These are phyloP conservation scores for Galerucella calmariensis DNA, from an alignment of 2,888 invertebrate species.

Conservation along the genomic window DNA sequence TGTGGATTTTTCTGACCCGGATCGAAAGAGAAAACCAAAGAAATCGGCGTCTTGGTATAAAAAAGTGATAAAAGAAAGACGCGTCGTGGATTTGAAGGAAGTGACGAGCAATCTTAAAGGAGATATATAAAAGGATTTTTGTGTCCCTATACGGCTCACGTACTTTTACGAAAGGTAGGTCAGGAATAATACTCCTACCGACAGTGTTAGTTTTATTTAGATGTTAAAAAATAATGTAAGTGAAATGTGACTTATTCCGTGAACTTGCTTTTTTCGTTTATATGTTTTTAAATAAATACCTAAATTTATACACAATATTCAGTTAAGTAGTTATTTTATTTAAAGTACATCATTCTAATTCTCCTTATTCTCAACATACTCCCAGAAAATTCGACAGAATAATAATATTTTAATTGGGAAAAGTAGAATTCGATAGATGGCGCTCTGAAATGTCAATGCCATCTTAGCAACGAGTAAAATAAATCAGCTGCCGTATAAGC, in stretches of 20 bases:
- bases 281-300: background rate
- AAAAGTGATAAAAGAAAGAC: conserved; percentile 63
- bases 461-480: too few relatives aligned
- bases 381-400: too few relatives aligned
- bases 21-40: conserved; percentile 71
- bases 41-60: conserved; percentile 70
- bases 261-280: background rate
- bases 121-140: conserved; percentile 19
- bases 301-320: background rate
- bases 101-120: conserved; percentile 14
- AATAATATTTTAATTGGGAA: too few relatives aligned
- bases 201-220: background rate
- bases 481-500: too few relatives aligned
- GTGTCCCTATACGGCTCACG: background rate
- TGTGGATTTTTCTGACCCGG: conserved; percentile 72
- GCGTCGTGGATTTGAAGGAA: conserved; percentile 40
- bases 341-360: too few relatives aligned
- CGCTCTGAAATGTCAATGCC: too few relatives aligned
- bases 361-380: too few relatives aligned
- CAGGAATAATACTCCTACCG: background rate
- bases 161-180: conserved; percentile 14
- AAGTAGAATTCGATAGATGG: too few relatives aligned
- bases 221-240: background rate
- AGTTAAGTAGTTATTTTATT: too few relatives aligned
- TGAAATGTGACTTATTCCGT: background rate